Conservation (phyloP, 2,888 invertebrate species). For the Thumatha senex region DNA sequence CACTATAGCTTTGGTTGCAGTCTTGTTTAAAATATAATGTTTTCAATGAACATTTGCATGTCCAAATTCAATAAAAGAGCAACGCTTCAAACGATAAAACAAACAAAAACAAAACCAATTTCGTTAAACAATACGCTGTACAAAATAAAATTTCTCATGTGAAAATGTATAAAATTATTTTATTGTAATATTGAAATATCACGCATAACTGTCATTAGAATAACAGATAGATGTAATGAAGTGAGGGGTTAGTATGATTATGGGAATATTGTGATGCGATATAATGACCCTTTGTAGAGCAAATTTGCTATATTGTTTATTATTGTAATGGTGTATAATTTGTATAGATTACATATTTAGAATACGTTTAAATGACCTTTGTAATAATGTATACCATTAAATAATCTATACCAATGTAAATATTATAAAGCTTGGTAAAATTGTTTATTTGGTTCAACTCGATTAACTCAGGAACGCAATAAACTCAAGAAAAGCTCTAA, state of each 20-base stretch:
- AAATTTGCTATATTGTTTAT: not conserved
- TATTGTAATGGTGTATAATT: not conserved
- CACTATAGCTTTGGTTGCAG: no score
- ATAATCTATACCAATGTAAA: no score
- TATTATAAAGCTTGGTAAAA: no score
- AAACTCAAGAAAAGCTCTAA: no score
- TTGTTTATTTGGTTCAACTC: no score
- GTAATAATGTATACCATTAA: no score
- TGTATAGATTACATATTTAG: no score
- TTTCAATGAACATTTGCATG: not conserved
- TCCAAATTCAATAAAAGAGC: not conserved
- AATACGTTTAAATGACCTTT: no score
- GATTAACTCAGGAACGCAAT: no score
- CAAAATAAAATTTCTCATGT: conserved; percentile 27
- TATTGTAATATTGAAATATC: conserved; percentile 38
- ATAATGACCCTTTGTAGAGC: conserved; percentile 28
- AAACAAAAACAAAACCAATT: not conserved
- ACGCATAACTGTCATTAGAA: conserved; percentile 51
- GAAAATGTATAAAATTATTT: conserved; percentile 21
- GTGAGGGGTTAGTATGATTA: conserved; percentile 30
- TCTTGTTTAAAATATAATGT: not conserved
- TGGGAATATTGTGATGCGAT: conserved; percentile 46
- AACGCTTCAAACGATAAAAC: not conserved
- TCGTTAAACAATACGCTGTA: conserved; percentile 2
- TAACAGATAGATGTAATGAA: conserved; percentile 29